These are phyloP conservation scores for Spisula solida DNA, from an alignment of 2,888 invertebrate genomes.

Conservation along the genomic window DNA sequence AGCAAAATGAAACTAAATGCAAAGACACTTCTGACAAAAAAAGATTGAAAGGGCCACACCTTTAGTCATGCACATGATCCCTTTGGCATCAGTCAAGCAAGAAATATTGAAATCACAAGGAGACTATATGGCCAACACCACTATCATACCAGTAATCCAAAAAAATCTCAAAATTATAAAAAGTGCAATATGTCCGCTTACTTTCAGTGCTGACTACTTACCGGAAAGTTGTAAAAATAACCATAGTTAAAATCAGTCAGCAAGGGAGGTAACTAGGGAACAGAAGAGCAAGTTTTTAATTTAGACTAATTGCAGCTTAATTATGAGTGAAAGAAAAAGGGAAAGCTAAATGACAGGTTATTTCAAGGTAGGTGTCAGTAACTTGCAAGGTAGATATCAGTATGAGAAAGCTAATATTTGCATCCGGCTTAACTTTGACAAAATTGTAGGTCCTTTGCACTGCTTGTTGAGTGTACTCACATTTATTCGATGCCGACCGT, in stretches of 20 bases:
- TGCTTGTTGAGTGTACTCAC: no score
- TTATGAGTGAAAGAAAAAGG: not conserved
- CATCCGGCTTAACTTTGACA: not conserved
- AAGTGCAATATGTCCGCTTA: constrained; percentile 30
- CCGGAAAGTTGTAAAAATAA: constrained; percentile 70
- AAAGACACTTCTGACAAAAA: not conserved
- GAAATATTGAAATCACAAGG: not conserved
- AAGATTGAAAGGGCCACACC: not conserved
- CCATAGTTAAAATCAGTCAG: constrained; percentile 70
- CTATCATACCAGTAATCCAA: not conserved
- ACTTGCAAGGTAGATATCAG: no score
- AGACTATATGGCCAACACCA: not conserved
- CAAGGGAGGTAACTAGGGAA: constrained; percentile 60
- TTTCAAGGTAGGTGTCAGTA: not conserved
- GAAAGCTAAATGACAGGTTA: not conserved
- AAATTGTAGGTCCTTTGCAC: not conserved
- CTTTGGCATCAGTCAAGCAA: not conserved
- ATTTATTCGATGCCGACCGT: no score
- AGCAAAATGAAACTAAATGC: not conserved
- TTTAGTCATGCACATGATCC: not conserved
- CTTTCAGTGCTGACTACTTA: constrained; percentile 56
- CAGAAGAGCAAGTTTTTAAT: not conserved
- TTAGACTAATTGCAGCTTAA: not conserved
- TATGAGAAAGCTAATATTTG: not conserved
- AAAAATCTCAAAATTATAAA: constrained; percentile 23